These are phyloP conservation scores for Tetragnatha montana DNA, from an alignment of 2,888 invertebrate species.

Conservation along the genomic window DNA sequence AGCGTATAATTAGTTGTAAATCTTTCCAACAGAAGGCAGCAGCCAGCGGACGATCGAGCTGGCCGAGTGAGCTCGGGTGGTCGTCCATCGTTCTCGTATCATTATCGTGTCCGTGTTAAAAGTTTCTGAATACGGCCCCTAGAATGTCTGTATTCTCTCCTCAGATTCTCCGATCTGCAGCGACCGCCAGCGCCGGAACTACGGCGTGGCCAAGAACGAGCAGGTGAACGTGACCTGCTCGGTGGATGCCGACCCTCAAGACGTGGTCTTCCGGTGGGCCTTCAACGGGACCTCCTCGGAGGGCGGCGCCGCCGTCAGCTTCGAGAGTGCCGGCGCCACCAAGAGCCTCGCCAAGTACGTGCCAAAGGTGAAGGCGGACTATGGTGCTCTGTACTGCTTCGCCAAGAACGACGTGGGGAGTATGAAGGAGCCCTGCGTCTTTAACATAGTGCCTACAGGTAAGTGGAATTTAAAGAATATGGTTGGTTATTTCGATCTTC, in stretches of 20 bases:
- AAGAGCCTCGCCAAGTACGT: slow-evolving; percentile 71
- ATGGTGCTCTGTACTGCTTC: slow-evolving; percentile 73
- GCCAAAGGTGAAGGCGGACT: slow-evolving; percentile 73
- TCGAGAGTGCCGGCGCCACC: slow-evolving; percentile 2
- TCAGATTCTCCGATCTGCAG: slow-evolving; percentile 90
- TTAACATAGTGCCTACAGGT: slow-evolving; percentile 76
- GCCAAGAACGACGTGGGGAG: slow-evolving; percentile 72
- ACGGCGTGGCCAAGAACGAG: slow-evolving; percentile 72
- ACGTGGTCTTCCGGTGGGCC: slow-evolving; percentile 91
- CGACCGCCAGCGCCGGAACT: slow-evolving; percentile 77
- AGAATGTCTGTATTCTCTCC: not conserved
- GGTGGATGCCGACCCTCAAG: slow-evolving; percentile 72
- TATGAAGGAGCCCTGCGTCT: slow-evolving; percentile 73
- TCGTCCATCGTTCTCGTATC: no score
- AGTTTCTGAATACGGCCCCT: no score
- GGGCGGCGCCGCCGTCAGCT: slow-evolving; percentile 13
- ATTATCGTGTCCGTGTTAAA: no score
- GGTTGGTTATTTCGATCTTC: no score
- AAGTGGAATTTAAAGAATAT: no score
- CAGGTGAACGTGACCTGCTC: slow-evolving; percentile 71
- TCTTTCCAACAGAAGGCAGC: no score
- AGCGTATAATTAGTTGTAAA: no score
- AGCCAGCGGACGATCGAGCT: no score
- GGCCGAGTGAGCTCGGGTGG: no score
- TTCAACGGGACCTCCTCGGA: slow-evolving; percentile 85